A percentile compares a stretch with the other conserved stretches of the same genome.
Conservation (phyloP, 2,113 vertebrate genomes). For the Urocitellus parryii region DNA sequence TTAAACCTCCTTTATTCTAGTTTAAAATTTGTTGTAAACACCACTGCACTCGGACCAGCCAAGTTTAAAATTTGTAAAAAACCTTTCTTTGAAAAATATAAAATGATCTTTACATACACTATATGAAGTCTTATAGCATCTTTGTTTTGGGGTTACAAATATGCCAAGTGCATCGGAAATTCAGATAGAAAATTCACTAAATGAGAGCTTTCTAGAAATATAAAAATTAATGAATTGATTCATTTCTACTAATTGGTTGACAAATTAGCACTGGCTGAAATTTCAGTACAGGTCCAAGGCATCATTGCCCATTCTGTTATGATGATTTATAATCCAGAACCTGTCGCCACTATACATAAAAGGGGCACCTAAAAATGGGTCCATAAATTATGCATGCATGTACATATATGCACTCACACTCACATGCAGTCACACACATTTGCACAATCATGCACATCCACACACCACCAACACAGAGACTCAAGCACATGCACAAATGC, state of each 20-base stretch:
- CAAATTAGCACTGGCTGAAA: slow-evolving; percentile 27
- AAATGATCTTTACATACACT: slow-evolving; percentile 24
- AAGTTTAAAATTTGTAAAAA: neutral
- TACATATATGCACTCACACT: neutral
- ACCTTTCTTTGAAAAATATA: neutral
- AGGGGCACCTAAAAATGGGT: neutral
- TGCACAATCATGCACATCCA: neutral
- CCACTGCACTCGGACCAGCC: too few species aligned
- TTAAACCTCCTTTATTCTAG: neutral
- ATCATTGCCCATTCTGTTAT: neutral
- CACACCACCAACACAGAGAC: neutral
- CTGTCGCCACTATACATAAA: slow-evolving; percentile 30
- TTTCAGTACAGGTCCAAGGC: neutral
- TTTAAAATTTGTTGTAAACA: neutral
- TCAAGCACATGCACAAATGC: neutral
- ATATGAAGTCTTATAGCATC: neutral
- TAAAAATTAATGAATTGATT: slow-evolving; percentile 25
- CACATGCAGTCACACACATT: neutral
- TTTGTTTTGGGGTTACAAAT: slow-evolving; percentile 1
- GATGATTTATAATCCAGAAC: slow-evolving; percentile 44
- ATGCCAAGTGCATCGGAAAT: slow-evolving; percentile 20
- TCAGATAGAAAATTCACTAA: slow-evolving; percentile 47
- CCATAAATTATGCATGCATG: neutral
- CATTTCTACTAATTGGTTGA: neutral
- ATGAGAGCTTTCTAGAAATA: slow-evolving; percentile 43